A percentile compares a stretch with the other conserved stretches of the same genome.
These are phyloP conservation scores for Aleiodes leptofemur DNA, from an alignment of 2,888 invertebrate genomes.

Conservation along the genomic window DNA sequence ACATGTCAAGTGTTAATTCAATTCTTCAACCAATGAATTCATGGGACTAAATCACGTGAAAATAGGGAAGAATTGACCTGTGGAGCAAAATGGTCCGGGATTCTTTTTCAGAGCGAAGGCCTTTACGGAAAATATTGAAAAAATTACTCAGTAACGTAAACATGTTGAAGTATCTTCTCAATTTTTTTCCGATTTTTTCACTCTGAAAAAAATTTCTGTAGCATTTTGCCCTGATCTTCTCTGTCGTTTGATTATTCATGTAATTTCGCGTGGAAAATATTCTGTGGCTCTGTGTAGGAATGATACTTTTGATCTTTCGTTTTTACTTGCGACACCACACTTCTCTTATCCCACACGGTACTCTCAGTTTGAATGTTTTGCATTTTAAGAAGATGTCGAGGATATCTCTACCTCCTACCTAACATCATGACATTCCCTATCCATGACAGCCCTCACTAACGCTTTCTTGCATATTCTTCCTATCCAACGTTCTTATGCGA, in stretches of 20 bases:
- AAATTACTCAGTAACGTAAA: too few species aligned
- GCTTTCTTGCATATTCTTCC: not conserved
- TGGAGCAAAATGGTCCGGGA: too few species aligned
- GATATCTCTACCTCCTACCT: conserved; percentile 54
- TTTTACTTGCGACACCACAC: conserved; percentile 25
- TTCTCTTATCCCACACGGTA: conserved; percentile 48
- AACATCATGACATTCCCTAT: conserved; percentile 18
- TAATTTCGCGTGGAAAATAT: not conserved
- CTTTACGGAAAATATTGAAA: too few species aligned
- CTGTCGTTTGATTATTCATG: too few species aligned
- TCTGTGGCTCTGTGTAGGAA: not conserved
- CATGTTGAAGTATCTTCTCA: too few species aligned
- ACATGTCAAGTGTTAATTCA: not conserved
- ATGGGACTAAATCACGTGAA: too few species aligned
- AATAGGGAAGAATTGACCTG: too few species aligned
- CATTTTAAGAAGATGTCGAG: conserved; percentile 74
- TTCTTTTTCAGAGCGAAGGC: too few species aligned
- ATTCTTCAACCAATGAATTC: not conserved
- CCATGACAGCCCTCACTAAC: conserved; percentile 10
- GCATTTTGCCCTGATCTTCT: too few species aligned
- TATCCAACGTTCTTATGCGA: not conserved
- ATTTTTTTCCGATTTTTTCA: too few species aligned
- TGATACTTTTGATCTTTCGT: conserved; percentile 10
- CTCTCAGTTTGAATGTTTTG: conserved; percentile 70
- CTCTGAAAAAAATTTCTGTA: too few species aligned